Evolutionary conservation across 2,113 vertebrate genomes (phyloP), one percentile per base, ranked within the genome.

Genomic region (Herpetotheres cachinnans): DNA sequence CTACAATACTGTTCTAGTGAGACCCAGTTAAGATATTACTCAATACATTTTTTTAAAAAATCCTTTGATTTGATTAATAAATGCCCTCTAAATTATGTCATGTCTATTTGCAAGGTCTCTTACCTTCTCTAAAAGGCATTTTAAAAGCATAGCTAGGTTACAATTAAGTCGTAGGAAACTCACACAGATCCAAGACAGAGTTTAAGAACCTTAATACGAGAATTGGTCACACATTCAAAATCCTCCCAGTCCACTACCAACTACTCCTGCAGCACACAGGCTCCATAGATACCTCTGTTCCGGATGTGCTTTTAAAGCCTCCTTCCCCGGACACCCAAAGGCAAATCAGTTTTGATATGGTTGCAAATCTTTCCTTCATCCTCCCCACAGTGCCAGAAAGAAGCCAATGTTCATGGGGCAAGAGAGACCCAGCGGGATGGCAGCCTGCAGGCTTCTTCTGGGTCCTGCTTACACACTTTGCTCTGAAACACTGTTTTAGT

Each of bases 371-470:
- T 95, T 54, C 52, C 13, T 29, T 88, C 18, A 6, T 25, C n/a
- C 15, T 81, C 11, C 11, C 16, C 5, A 5, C 32, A n/a, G 32
- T 9, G 15, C 16, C 14, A 58, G 27, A 52, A 22, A 83, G 80
- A 52, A 73, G 11, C 10, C 42, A n/a, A 32, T 7, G 21, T 26
- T 74, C 20, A 6, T 5, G 10, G 16, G 27, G 21, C 2, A 7
- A 70, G n/a, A 56, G n/a, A 55, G 6, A 77, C 5, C 21, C n/a
- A 52, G 25, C 1, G 2, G 15, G 9, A 56, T 0, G 0, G 36
- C 42, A 85, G 13, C n/a, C 46, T 50, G 26, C 22, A 65, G 22
- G 6, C 66, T 77, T 77, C 16, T 54, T 54, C 69, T 47, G 54
- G 16, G 10, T 69, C 47, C 24, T 34, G 8, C 10, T 34, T 29